Evolutionary conservation across 2,888 invertebrate species (phyloP), one percentile per base, ranked within the genome.

Genomic region (Troides helena): DNA sequence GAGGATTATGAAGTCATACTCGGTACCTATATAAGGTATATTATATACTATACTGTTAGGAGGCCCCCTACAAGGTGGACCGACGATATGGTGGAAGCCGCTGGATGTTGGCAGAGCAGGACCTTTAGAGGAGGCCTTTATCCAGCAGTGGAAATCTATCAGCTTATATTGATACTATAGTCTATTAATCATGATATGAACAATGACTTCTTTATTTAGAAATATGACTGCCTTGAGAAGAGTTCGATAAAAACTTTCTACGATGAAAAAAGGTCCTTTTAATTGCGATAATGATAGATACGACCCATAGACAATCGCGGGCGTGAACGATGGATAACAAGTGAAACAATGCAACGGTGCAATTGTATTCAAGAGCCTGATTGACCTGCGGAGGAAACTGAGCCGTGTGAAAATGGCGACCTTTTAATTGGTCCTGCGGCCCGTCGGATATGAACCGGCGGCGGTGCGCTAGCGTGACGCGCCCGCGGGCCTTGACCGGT

Each of bases 401-500:
- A 60, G 70, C 70, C 70, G 70, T 70, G 70, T 67, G 70, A 70
- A 70, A 70, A 67, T 67, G 30, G 53, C 70, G 60, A 67, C 70
- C 62, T 70, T 70, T 70, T 72, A 65, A 68, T 70, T 66, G 68
- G 65, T 66, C 68, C 70, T 68, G 59, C 39, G 46, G 14, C 56
- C 23, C 61, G 46, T 68, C 70, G 72, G 68, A 68, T 70, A 61
- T 66, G 63, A 62, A 68, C 66, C 59, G 70, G 58, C 62, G 67
- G 60, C 57, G 50, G 18, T 74, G 74, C 70, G 71, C 60, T 75
- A 65, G 76, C 76, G 77, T 77, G 78, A 68, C 73, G 71, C 62
- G 62, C 23, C 21, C 25, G 57, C 65, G 67, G 66, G 72, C 78
- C 78, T 76, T 77, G 77, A 74, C 75, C 75, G 70, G 73, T 56